Evolutionary conservation across 2,888 invertebrate genomes (phyloP).

Genomic region (Drosophila tripunctata): DNA sequence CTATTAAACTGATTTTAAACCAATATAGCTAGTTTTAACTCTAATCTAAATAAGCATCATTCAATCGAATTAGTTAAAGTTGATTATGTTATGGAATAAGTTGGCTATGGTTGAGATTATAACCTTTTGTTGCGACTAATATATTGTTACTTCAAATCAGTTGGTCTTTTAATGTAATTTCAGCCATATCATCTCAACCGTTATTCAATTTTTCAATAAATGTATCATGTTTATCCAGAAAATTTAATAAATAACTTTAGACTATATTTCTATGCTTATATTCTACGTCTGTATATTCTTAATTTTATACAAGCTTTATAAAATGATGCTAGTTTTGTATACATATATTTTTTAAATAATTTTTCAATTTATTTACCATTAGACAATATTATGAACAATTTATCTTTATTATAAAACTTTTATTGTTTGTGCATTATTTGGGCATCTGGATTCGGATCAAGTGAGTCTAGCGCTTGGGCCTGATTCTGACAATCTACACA

Average conservation of each 20-base stretch:
- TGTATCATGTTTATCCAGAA: no score
- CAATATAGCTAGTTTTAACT: conserved; percentile 6
- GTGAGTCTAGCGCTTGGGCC: not conserved
- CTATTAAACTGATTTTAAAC: not conserved
- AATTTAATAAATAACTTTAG: no score
- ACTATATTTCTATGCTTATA: no score
- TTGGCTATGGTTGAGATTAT: not conserved
- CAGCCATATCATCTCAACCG: no score
- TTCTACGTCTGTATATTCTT: no score
- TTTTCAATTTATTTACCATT: not conserved
- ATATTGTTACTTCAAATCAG: no score
- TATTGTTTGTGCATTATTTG: conserved; percentile 2
- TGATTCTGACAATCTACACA: conserved; percentile 10
- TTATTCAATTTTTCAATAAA: no score
- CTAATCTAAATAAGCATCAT: not conserved
- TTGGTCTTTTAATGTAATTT: no score
- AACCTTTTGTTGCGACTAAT: not conserved
- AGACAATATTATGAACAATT: not conserved
- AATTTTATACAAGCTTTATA: no score
- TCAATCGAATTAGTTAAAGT: conserved; percentile 8
- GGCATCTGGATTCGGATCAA: not conserved
- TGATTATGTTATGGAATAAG: not conserved
- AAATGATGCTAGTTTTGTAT: no score
- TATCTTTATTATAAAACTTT: not conserved
- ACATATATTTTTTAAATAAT: not conserved